A percentile compares a stretch with the other conserved stretches of the same genome.
Evolutionary conservation across 2,888 invertebrate species (phyloP).

Genomic region (Pogonocherus hispidulus): DNA sequence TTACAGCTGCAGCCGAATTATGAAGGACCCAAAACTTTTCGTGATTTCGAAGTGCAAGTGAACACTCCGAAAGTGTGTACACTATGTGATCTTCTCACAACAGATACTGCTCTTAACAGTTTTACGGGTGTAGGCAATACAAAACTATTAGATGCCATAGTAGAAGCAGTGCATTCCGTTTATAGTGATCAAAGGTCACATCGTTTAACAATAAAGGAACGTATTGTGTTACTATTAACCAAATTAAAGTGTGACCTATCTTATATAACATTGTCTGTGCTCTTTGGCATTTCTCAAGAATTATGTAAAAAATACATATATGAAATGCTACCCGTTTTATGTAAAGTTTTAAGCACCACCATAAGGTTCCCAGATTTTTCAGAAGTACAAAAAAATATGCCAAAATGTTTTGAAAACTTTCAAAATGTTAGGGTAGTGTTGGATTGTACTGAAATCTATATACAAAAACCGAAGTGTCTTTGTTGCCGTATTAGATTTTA

Average conservation of each 20-base stretch:
- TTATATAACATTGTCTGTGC: constrained; percentile 34
- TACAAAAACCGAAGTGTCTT: constrained; percentile 15
- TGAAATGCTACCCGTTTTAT: constrained; percentile 32
- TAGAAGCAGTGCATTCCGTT: constrained; percentile 25
- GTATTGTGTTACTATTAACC: constrained; percentile 33
- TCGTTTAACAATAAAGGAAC: constrained; percentile 26
- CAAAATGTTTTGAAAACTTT: constrained; percentile 13
- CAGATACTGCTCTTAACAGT: constrained; percentile 26
- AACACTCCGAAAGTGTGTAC: constrained; percentile 23
- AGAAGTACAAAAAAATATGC: constrained; percentile 14
- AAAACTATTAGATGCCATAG: constrained; percentile 32
- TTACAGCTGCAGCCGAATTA: constrained; percentile 17
- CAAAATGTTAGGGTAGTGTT: constrained; percentile 4
- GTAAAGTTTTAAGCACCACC: constrained; percentile 23
- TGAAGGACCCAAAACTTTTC: not conserved
- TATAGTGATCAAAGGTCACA: constrained; percentile 27
- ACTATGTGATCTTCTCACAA: constrained; percentile 33
- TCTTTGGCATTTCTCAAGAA: constrained; percentile 32
- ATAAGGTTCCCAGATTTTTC: constrained; percentile 9
- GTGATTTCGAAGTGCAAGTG: constrained; percentile 35
- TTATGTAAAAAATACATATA: constrained; percentile 29
- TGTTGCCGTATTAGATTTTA: constrained; percentile 34
- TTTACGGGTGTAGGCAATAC: constrained; percentile 30
- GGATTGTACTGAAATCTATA: constrained; percentile 11
- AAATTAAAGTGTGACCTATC: constrained; percentile 38